Conservation (phyloP, 2,888 invertebrate genomes). For the Tetheella fluctuosa region DNA sequence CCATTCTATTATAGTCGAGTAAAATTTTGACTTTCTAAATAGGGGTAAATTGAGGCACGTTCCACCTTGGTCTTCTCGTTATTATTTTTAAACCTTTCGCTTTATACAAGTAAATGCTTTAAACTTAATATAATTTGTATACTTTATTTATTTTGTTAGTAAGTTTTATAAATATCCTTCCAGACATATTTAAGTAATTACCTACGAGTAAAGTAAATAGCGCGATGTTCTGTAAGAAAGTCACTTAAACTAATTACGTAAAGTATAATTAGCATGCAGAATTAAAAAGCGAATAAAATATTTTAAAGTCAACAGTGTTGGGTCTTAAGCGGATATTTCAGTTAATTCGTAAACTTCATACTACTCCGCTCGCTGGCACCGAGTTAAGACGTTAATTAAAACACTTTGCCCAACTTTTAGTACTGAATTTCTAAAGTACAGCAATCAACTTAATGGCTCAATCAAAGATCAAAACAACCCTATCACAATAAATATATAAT, state of each 20-base stretch:
- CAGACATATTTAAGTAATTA: background rate
- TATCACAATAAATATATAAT: slow-evolving; percentile 71
- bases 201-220: background rate
- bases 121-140: background rate
- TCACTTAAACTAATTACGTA: slow-evolving; percentile 12
- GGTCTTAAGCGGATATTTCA: slow-evolving; percentile 71
- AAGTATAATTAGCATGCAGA: slow-evolving; percentile 29
- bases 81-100: background rate
- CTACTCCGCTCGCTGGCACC: slow-evolving; percentile 68
- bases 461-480: slow-evolving; percentile 80
- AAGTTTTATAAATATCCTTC: background rate
- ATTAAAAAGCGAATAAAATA: slow-evolving; percentile 52
- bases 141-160: background rate
- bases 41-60: background rate
- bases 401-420: slow-evolving; percentile 80
- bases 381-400: slow-evolving; percentile 82
- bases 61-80: background rate
- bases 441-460: slow-evolving; percentile 80
- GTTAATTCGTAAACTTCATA: slow-evolving; percentile 81
- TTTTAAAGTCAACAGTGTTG: slow-evolving; percentile 61
- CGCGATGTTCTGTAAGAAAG: background rate
- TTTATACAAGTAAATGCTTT: background rate
- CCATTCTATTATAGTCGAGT: too few species aligned
- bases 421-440: slow-evolving; percentile 80
- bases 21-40: background rate